Evolutionary conservation across 2,797 vertebrate species (phyloP).

Genomic region (Crenichthys baileyi): DNA sequence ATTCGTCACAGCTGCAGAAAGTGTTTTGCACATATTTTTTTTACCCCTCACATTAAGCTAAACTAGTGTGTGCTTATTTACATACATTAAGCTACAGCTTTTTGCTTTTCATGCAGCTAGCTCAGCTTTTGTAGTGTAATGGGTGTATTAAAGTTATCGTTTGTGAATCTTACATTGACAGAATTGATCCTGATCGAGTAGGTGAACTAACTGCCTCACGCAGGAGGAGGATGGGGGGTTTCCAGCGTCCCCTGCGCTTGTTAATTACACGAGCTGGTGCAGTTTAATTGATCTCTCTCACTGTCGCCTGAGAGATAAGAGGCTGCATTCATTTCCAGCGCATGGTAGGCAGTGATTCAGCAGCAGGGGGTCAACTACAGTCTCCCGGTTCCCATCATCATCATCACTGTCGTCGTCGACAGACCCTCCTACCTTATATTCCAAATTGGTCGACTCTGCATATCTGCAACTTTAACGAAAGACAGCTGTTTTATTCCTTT

Average conservation of each 20-base stretch:
- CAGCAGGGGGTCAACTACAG: slow-evolving; percentile 52
- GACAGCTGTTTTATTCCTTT: neutral
- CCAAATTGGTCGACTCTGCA: neutral
- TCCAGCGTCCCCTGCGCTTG: slow-evolving; percentile 38
- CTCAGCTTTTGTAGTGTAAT: neutral
- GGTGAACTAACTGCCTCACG: neutral
- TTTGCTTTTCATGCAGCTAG: neutral
- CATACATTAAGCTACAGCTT: neutral
- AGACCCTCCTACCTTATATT: slow-evolving; percentile 9
- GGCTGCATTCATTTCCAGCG: slow-evolving; percentile 49
- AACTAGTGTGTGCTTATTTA: neutral
- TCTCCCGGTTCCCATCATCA: slow-evolving; percentile 29
- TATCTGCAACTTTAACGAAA: neutral
- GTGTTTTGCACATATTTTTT: neutral
- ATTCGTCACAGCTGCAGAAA: neutral
- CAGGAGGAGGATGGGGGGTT: neutral
- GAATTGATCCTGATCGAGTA: neutral
- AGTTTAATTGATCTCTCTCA: slow-evolving; percentile 74
- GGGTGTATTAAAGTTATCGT: neutral
- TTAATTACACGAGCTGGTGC: slow-evolving; percentile 72
- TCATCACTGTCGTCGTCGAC: slow-evolving; percentile 37
- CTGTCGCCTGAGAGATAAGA: slow-evolving; percentile 67
- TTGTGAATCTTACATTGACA: neutral
- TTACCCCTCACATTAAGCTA: neutral
- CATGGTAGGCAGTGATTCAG: slow-evolving; percentile 56